Percentiles rank a stretch among this genome's conserved stretches.
Conservation (phyloP, 1,140 invertebrate genomes). For the Cecropterus lyciades region DNA sequence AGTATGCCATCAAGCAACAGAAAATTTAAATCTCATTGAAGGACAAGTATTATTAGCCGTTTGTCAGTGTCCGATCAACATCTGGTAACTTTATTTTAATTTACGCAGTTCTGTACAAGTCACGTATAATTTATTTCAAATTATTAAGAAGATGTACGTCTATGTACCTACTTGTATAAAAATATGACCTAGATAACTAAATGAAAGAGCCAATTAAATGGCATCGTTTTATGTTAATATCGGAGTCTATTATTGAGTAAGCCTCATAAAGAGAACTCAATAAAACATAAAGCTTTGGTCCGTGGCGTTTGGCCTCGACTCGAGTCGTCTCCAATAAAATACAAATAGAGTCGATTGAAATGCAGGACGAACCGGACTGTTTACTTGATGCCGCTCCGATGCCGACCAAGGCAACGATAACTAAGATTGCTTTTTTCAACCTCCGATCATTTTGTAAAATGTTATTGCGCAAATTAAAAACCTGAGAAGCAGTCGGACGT, state of each 20-base stretch:
- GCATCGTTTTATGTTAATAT: conserved; percentile 65
- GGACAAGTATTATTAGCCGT: too few relatives aligned
- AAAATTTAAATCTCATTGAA: too few relatives aligned
- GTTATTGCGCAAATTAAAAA: conserved; percentile 68
- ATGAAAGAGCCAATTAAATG: conserved; percentile 61
- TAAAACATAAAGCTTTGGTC: conserved; percentile 79
- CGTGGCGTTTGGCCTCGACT: conserved; percentile 61
- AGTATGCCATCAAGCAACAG: too few relatives aligned
- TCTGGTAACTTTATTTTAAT: too few relatives aligned
- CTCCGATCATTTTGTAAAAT: conserved; percentile 73
- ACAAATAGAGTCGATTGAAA: conserved; percentile 83
- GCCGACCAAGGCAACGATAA: conserved; percentile 68
- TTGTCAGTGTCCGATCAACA: too few relatives aligned
- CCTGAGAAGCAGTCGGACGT: conserved; percentile 22
- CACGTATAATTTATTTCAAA: too few relatives aligned
- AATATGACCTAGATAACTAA: conserved; percentile 40
- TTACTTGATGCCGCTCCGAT: conserved; percentile 69
- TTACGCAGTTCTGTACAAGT: too few relatives aligned
- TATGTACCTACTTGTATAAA: background rate
- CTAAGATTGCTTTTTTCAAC: conserved; percentile 80
- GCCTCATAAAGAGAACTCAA: conserved; percentile 79
- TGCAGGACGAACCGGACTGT: conserved; percentile 77
- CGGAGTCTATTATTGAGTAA: conserved; percentile 65
- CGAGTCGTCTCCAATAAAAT: conserved; percentile 79
- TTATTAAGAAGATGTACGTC: too few relatives aligned